Conservation (phyloP, 2,797 vertebrate species). For the Coreius guichenoti region DNA sequence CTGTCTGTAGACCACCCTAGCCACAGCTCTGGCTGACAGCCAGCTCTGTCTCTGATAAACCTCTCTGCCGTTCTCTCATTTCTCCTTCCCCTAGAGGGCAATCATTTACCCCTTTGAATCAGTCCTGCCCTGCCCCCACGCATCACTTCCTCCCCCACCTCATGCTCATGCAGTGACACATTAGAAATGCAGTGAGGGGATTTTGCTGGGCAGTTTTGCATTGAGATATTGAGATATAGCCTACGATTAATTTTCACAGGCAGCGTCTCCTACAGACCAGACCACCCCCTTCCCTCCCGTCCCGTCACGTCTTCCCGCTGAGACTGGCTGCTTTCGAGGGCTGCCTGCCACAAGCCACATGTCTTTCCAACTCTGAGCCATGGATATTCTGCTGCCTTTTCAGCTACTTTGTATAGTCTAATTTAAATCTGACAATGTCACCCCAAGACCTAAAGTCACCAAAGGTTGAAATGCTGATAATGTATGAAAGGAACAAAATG, state of each 20-base stretch:
- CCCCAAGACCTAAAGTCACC: not conserved
- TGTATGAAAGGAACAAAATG: not conserved
- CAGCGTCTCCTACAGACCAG: slow-evolving; percentile 23
- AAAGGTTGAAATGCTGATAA: not conserved
- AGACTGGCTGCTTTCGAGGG: slow-evolving; percentile 40
- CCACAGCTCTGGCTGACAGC: slow-evolving; percentile 59
- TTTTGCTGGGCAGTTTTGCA: slow-evolving; percentile 56
- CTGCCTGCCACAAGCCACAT: slow-evolving; percentile 44
- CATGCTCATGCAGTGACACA: slow-evolving; percentile 59
- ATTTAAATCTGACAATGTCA: slow-evolving; percentile 10
- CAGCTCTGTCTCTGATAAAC: slow-evolving; percentile 63
- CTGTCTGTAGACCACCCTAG: slow-evolving; percentile 54
- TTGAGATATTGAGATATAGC: slow-evolving; percentile 55
- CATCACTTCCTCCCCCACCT: slow-evolving; percentile 54
- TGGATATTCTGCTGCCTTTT: slow-evolving; percentile 20
- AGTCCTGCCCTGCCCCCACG: slow-evolving; percentile 52
- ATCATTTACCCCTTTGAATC: slow-evolving; percentile 69
- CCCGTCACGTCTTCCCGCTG: slow-evolving; percentile 18
- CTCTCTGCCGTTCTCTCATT: slow-evolving; percentile 39
- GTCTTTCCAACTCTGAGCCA: slow-evolving; percentile 17
- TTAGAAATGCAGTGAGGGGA: slow-evolving; percentile 57
- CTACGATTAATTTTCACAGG: slow-evolving; percentile 57
- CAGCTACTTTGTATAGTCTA: not conserved
- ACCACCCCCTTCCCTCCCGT: slow-evolving; percentile 12
- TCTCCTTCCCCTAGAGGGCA: slow-evolving; percentile 69